Evolutionary conservation across 2,888 invertebrate species (phyloP).

Genomic region (Stenchaetothrips biformis): DNA sequence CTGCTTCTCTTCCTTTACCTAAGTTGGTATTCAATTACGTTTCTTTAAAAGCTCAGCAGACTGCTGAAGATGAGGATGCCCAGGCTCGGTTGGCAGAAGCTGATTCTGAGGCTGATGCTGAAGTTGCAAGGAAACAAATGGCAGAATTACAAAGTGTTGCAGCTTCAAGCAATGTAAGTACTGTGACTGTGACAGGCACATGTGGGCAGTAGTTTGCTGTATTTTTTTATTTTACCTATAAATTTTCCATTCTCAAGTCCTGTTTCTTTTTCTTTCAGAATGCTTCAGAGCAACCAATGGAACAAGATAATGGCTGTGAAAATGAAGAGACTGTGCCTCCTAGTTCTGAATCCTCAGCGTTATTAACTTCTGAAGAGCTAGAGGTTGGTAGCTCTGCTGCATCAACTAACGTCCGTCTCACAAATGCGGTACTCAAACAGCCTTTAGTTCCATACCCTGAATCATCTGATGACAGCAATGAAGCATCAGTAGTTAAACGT

Average conservation of each 20-base stretch:
- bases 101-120: constrained; percentile 43
- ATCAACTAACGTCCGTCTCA: neutral
- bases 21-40: constrained; percentile 33
- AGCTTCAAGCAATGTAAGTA: neutral
- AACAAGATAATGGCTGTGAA: neutral
- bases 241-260: neutral
- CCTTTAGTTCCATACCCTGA: neutral
- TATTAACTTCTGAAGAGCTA: neutral
- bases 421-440: neutral
- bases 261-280: neutral
- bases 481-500: neutral
- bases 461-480: neutral
- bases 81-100: constrained; percentile 42
- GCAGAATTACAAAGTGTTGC: neutral
- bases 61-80: constrained; percentile 42
- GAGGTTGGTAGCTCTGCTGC: neutral
- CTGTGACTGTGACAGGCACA: neutral
- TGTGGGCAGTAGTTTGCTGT: neutral
- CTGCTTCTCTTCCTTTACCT: constrained; percentile 56
- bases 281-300: neutral
- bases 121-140: constrained; percentile 41
- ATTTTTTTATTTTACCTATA: neutral
- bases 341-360: neutral
- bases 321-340: constrained; percentile 40
- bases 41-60: constrained; percentile 36